Evolutionary conservation across 2,113 vertebrate genomes (phyloP), one percentile per base, ranked within the genome.

Genomic region (Pelmatolapia mariae): DNA sequence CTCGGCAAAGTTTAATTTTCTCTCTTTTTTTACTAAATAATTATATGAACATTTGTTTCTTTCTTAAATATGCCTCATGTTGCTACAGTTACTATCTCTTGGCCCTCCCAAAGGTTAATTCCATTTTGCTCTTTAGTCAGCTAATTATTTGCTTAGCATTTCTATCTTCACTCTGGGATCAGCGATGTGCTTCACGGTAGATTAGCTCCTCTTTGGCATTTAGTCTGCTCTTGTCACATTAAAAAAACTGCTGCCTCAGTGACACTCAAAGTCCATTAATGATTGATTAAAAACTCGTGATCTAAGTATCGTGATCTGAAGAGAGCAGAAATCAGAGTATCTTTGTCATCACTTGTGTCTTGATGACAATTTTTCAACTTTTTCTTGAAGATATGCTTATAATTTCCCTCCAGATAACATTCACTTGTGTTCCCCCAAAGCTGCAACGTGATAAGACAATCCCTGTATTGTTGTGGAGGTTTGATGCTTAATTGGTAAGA

Each of bases 401-500:
- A 16, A 50, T 59, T 59, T 18, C 18, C 11, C 15, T 24, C 12
- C 47, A 43, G 53, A 82, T 83, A 15, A 40, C 10, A 19, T 10
- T 87, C 8, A 52, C 22, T 22, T n/a, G 47, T 47, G 47, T 76
- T 5, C 15, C 31, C 76, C 36, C 16, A 31, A 11, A 26, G 18
- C 80, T 79, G 52, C 89, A 79, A 73, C 59, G 61, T 84, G 89
- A 89, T 9, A 29, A 68, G 10, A 89, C 88, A 84, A 52, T 66
- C 50, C 5, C 2, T 2, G 36, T 7, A 26, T 82, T 87, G 89
- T 89, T 29, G 6, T 63, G 5, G 13, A 83, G 86, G 68, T 80
- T 68, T 5, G 59, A 15, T 31, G 3, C 82, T 76, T 80, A 83
- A 85, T 86, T 79, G 33, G 22, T 4, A 16, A 2, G 24, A 43